Conservation (phyloP, 2,113 vertebrate genomes). For the Lucifuga dentata region DNA sequence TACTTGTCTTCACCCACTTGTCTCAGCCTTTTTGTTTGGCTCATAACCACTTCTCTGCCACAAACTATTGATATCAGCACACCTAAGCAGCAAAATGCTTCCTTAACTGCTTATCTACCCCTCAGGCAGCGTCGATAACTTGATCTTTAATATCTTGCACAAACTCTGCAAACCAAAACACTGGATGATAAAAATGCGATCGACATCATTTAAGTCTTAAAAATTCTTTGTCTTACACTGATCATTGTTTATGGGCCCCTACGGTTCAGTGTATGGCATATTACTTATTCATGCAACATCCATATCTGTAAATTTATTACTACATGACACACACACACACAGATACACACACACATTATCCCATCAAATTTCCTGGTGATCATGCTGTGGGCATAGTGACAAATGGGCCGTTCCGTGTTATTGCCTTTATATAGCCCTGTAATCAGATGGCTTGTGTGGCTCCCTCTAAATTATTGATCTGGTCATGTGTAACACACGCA, state of each 20-base stretch:
- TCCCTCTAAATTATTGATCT: conserved; percentile 63
- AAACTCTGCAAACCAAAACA: conserved; percentile 33
- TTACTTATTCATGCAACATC: conserved; percentile 15
- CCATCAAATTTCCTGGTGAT: conserved; percentile 8
- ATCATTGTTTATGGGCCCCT: conserved; percentile 28
- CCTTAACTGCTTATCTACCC: conserved; percentile 23
- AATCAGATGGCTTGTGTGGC: conserved; percentile 42
- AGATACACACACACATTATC: too few relatives aligned
- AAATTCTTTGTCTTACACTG: background rate
- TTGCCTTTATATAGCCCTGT: conserved; percentile 44
- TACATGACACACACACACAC: conserved; percentile 9
- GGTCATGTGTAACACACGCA: conserved; percentile 36
- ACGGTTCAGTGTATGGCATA: conserved; percentile 26
- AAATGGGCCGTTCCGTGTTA: conserved; percentile 38
- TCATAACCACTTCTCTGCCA: conserved; percentile 6
- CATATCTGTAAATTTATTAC: conserved; percentile 18
- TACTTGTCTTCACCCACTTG: background rate
- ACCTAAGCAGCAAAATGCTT: conserved; percentile 30
- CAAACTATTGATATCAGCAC: conserved; percentile 15
- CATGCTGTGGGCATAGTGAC: conserved; percentile 17
- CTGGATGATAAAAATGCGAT: background rate
- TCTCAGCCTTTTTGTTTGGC: too few relatives aligned
- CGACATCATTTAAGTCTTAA: background rate
- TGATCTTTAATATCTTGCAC: conserved; percentile 23
- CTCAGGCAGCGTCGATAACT: conserved; percentile 23